These are phyloP conservation scores for Pantherophis vulpinus DNA, from an alignment of 2,797 vertebrate species.

Conservation along the genomic window DNA sequence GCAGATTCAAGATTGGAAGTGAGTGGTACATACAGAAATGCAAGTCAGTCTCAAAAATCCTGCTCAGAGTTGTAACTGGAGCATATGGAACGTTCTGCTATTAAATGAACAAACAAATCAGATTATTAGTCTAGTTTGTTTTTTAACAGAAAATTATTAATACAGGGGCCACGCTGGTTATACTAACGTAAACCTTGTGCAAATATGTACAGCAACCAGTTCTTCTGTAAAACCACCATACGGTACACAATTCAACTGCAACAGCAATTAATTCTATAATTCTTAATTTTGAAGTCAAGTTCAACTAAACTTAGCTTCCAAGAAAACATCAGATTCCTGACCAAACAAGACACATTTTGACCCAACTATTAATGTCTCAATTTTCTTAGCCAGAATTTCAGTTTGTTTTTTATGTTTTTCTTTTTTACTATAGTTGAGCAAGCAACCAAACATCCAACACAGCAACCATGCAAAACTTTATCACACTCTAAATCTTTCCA, in stretches of 20 bases:
- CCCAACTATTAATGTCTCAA: background rate
- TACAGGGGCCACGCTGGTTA: background rate
- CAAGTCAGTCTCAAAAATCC: background rate
- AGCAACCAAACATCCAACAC: background rate
- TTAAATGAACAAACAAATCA: background rate
- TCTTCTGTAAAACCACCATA: background rate
- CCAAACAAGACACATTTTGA: background rate
- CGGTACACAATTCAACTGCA: background rate
- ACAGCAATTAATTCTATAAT: background rate
- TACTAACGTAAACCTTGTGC: background rate
- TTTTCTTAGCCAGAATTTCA: background rate
- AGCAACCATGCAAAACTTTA: background rate
- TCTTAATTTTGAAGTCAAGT: background rate
- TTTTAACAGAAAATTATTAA: conserved; percentile 9
- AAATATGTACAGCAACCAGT: background rate
- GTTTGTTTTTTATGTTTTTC: background rate
- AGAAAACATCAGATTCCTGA: background rate
- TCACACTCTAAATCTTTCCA: background rate
- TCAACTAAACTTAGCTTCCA: background rate
- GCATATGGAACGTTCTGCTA: conserved; percentile 7
- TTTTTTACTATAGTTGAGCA: background rate
- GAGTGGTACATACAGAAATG: background rate
- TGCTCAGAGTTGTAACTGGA: background rate
- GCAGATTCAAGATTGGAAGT: conserved; percentile 11
- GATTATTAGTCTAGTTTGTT: background rate